Evolutionary conservation across 35 echinoderm and acorn worm genomes (phyloP).

Genomic region (Strongylocentrotus purpuratus): DNA sequence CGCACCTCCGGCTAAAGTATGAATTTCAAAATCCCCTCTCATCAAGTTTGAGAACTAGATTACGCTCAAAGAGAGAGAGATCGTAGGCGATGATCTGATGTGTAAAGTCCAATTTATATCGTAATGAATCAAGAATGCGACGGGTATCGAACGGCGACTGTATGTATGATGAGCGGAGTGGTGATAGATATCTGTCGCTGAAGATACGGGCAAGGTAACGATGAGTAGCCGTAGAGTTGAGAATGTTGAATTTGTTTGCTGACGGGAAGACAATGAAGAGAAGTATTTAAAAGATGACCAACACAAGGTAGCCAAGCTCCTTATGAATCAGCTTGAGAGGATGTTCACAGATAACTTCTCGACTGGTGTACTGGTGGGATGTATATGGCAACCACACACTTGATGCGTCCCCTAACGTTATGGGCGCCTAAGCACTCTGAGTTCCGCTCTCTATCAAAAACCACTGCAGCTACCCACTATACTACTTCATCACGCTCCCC

Average conservation of each 20-base stretch:
- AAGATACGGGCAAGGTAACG: background rate
- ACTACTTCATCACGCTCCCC: background rate
- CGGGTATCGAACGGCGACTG: background rate
- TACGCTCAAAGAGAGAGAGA: background rate
- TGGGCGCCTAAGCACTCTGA: background rate
- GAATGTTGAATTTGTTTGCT: background rate
- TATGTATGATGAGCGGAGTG: background rate
- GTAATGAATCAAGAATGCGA: background rate
- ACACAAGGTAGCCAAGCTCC: background rate
- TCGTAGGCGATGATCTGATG: background rate
- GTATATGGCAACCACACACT: background rate
- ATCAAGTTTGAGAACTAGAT: background rate
- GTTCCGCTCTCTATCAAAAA: background rate
- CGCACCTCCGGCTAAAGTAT: background rate
- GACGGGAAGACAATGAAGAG: background rate
- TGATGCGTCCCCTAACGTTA: background rate
- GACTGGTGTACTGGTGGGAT: background rate
- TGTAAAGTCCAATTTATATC: background rate
- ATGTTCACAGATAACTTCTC: background rate
- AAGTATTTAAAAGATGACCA: background rate
- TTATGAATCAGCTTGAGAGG: background rate
- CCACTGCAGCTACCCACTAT: background rate
- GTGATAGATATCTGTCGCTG: background rate
- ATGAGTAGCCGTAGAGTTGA: background rate
- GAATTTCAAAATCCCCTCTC: constrained; percentile 23